Percentiles rank a stretch among this genome's conserved stretches.
phyloP scores from a whole-genome alignment of 2,888 invertebrate species.

The Patella depressa region DNA sequence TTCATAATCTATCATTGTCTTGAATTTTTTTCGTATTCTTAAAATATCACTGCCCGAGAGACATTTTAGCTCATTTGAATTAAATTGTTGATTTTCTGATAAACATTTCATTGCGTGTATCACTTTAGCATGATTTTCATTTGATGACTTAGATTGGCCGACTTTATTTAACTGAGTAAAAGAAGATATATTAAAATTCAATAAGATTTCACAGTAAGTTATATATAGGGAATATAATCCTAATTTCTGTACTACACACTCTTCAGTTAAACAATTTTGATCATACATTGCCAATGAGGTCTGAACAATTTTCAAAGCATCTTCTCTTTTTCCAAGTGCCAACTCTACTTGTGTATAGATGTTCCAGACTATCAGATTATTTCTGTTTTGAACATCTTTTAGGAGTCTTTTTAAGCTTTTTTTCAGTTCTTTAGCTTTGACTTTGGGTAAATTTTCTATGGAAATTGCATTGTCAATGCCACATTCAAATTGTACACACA shows the following conservation, averaged over 20 bases:
- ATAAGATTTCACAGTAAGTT: constrained; percentile 44
- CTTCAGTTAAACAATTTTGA: constrained; percentile 18
- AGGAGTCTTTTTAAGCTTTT: constrained; percentile 65
- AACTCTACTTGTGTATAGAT: constrained; percentile 63
- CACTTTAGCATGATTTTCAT: constrained; percentile 30
- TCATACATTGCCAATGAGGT: constrained; percentile 57
- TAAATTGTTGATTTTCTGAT: constrained; percentile 36
- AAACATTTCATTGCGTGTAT: constrained; percentile 37
- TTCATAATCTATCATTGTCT: constrained; percentile 27
- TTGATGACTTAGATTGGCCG: constrained; percentile 16
- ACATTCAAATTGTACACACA: constrained; percentile 33
- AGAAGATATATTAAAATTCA: constrained; percentile 36
- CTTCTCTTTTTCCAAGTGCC: constrained; percentile 56
- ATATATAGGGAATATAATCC: constrained; percentile 45
- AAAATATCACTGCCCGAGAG: constrained; percentile 34
- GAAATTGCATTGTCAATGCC: constrained; percentile 20
- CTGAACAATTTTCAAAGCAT: constrained; percentile 60
- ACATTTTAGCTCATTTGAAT: constrained; percentile 25
- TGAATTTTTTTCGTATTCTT: constrained; percentile 37
- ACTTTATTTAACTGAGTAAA: neutral
- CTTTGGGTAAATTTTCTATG: constrained; percentile 32
- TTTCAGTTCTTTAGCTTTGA: constrained; percentile 57
- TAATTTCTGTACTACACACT: constrained; percentile 17
- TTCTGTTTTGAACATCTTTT: constrained; percentile 65
- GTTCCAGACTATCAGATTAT: constrained; percentile 66